phyloP scores from a whole-genome alignment of 2,888 invertebrate species.

The Caenorhabditis macrosperma region DNA sequence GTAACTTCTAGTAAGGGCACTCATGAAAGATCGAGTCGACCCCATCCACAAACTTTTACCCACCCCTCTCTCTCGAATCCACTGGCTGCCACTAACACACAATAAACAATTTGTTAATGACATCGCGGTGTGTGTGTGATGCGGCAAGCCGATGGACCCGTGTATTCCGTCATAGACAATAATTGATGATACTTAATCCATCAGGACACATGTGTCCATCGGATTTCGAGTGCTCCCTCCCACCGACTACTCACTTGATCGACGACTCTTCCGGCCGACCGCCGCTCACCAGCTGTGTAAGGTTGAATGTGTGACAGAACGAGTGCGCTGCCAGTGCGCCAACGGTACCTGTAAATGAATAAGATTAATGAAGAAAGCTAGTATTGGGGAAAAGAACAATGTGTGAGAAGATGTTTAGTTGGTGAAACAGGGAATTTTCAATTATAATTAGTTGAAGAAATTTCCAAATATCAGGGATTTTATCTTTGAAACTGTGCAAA shows the following conservation, averaged over 20 bases:
- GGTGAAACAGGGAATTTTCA: too few species aligned
- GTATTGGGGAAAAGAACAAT: too few species aligned
- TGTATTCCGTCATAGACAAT: conserved; percentile 53
- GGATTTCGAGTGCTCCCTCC: conserved; percentile 33
- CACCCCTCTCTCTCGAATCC: background rate
- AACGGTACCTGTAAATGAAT: conserved; percentile 51
- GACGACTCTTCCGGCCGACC: conserved; percentile 73
- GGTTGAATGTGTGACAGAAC: conserved; percentile 72
- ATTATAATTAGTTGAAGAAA: too few species aligned
- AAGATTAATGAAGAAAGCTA: too few species aligned
- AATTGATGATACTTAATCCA: conserved; percentile 57
- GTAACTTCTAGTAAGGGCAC: too few species aligned
- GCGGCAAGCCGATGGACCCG: conserved; percentile 18
- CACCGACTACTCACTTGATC: conserved; percentile 64
- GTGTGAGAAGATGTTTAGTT: too few species aligned
- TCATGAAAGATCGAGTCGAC: too few species aligned
- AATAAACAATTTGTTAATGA: conserved; percentile 50
- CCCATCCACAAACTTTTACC: too few species aligned
- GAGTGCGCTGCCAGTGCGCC: conserved; percentile 64
- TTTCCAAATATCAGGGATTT: too few species aligned
- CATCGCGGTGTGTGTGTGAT: conserved; percentile 26
- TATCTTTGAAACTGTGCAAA: too few species aligned
- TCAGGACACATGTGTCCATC: conserved; percentile 46
- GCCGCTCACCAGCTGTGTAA: conserved; percentile 69
- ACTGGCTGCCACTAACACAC: too few species aligned